phyloP scores from a whole-genome alignment of 2,888 invertebrate species.

The Eudemis profundana region DNA sequence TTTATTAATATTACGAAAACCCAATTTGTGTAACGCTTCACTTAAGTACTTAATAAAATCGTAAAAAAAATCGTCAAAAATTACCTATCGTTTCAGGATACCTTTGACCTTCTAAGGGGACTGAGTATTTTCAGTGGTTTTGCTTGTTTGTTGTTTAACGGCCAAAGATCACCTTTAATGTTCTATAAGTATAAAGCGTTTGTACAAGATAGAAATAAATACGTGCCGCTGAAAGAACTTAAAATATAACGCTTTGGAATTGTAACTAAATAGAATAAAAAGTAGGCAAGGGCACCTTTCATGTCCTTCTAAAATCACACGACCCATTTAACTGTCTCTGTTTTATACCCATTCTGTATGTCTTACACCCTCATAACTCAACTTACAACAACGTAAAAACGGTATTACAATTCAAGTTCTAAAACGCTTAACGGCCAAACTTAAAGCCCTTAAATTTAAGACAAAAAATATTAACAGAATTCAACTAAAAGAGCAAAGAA shows the following conservation, averaged over 20 bases:
- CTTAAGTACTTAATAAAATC: too few species aligned
- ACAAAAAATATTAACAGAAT: conserved; percentile 38
- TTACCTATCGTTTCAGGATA: too few species aligned
- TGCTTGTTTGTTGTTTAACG: too few species aligned
- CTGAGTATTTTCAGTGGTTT: too few species aligned
- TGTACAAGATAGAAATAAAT: too few species aligned
- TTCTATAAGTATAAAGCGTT: too few species aligned
- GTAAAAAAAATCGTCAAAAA: too few species aligned
- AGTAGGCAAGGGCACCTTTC: not conserved
- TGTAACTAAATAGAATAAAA: not conserved
- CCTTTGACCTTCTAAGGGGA: too few species aligned
- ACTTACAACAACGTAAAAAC: conserved; percentile 10
- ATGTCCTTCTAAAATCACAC: not conserved
- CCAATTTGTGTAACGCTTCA: too few species aligned
- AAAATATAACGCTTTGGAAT: not conserved
- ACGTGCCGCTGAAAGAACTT: not conserved
- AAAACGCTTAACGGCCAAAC: conserved; percentile 34
- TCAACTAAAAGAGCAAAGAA: conserved; percentile 41
- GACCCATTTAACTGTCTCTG: not conserved
- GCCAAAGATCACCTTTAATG: too few species aligned
- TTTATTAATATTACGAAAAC: too few species aligned
- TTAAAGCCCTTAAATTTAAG: conserved; percentile 30
- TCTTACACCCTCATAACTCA: conserved; percentile 1
- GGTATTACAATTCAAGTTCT: conserved; percentile 22
- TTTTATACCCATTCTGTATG: not conserved